A percentile compares a stretch with the other conserved stretches of the same genome.
phyloP scores from a whole-genome alignment of 2,888 invertebrate genomes.

The Pseudococcus viburni region DNA sequence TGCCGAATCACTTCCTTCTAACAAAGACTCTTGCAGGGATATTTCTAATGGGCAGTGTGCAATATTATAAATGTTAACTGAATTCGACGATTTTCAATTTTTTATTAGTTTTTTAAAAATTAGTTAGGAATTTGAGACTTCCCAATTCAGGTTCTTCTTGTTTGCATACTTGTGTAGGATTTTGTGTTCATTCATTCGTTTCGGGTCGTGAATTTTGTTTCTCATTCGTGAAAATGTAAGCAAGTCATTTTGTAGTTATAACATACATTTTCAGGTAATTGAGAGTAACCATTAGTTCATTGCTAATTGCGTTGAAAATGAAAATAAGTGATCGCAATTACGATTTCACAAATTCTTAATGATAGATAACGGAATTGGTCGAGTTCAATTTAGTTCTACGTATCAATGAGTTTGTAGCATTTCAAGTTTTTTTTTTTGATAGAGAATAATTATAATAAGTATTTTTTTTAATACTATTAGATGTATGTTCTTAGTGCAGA shows the following conservation, averaged over 20 bases:
- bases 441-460: neutral
- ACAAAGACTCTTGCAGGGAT: slow-evolving; percentile 32
- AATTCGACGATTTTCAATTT: slow-evolving; percentile 15
- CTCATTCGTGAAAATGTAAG: neutral
- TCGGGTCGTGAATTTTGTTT: neutral
- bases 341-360: no score
- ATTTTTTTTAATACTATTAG: no score
- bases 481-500: neutral
- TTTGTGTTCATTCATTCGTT: neutral
- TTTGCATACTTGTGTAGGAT: neutral
- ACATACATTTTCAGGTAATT: no score
- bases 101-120: neutral
- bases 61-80: slow-evolving; percentile 22
- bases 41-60: slow-evolving; percentile 46
- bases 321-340: no score
- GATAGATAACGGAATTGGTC: no score
- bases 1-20: neutral
- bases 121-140: neutral
- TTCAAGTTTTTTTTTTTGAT: neutral
- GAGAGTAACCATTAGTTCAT: no score
- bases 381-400: no score
- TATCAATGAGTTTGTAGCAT: no score
- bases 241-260: neutral
- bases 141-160: neutral
- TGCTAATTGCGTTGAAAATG: no score